Evolutionary conservation across 2,113 vertebrate species (phyloP).

Genomic region (Rafetus swinhoei): DNA sequence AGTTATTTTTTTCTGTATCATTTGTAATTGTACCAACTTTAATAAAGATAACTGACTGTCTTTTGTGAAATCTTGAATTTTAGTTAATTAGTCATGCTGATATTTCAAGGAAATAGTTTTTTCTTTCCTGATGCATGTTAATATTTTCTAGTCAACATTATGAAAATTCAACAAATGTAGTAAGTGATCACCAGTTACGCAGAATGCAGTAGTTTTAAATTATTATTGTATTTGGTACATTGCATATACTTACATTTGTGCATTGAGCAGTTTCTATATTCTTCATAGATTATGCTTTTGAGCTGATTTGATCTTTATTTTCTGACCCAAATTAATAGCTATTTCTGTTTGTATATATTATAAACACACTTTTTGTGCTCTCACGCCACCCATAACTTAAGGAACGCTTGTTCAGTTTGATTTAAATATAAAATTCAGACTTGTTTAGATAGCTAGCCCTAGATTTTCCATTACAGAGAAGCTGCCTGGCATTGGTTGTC

Average conservation of each 20-base stretch:
- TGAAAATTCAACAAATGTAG: not conserved
- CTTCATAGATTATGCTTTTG: not conserved
- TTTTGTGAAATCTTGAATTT: not conserved
- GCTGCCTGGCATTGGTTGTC: slow-evolving; percentile 37
- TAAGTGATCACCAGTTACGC: not conserved
- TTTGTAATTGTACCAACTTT: not conserved
- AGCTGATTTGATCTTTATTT: slow-evolving; percentile 3
- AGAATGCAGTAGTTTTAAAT: not conserved
- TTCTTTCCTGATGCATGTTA: slow-evolving; percentile 27
- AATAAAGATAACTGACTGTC: not conserved
- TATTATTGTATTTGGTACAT: not conserved
- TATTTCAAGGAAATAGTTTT: not conserved
- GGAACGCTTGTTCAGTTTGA: slow-evolving; percentile 12
- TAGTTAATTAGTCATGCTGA: not conserved
- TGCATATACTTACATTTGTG: not conserved
- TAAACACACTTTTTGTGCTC: slow-evolving; percentile 1
- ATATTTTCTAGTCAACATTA: slow-evolving; percentile 10
- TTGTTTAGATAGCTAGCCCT: slow-evolving; percentile 33
- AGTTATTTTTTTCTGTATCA: not conserved
- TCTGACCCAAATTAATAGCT: not conserved
- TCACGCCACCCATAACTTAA: not conserved
- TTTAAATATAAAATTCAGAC: slow-evolving; percentile 35
- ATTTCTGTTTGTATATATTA: not conserved
- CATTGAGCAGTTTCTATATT: not conserved
- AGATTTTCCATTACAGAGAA: slow-evolving; percentile 35